These are phyloP conservation scores for Hemaris fuciformis DNA, from an alignment of 2,888 invertebrate genomes.

Conservation along the genomic window DNA sequence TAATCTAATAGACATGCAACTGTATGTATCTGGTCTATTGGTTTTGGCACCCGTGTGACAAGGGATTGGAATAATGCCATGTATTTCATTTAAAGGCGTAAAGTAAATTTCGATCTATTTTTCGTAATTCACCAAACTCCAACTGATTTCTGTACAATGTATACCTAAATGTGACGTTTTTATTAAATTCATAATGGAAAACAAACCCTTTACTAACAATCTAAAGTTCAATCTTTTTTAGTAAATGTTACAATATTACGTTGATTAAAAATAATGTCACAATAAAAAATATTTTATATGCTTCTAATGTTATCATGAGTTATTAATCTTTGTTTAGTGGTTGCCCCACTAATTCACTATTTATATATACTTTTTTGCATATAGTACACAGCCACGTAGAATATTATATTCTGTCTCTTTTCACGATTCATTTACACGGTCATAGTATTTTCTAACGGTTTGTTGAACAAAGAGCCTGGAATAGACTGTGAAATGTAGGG, in stretches of 20 bases:
- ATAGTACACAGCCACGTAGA: neutral
- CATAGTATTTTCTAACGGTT: neutral
- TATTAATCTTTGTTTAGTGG: neutral
- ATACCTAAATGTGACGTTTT: too few species aligned
- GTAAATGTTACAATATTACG: neutral
- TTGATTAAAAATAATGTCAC: neutral
- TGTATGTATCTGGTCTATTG: neutral
- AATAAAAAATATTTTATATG: neutral
- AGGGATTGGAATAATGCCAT: neutral
- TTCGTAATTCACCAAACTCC: too few species aligned
- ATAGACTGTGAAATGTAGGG: neutral
- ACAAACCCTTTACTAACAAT: too few species aligned
- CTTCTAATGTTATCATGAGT: neutral
- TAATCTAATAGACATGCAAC: neutral
- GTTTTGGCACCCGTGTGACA: neutral
- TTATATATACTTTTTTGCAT: neutral
- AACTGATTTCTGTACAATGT: too few species aligned
- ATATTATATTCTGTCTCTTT: neutral
- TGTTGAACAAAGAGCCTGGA: neutral
- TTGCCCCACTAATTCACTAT: neutral
- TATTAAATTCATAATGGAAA: too few species aligned
- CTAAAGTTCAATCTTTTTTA: too few species aligned
- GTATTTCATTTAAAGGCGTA: neutral
- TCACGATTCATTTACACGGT: neutral
- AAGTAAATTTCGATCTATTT: neutral